Evolutionary conservation across 2,797 vertebrate genomes (phyloP).

Genomic region (Gallinago solitaria): DNA sequence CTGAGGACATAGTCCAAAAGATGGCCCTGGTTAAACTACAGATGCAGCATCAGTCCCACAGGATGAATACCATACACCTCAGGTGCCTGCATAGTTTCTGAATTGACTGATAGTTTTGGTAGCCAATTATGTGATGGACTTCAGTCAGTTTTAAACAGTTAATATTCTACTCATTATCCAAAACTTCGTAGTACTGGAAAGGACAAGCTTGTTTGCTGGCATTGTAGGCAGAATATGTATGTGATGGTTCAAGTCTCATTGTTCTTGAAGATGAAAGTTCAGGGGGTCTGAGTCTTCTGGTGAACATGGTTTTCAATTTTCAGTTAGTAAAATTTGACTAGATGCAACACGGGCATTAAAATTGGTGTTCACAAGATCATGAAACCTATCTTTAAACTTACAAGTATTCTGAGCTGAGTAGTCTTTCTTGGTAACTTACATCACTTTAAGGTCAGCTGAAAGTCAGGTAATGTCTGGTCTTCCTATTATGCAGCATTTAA

Average conservation of each 20-base stretch:
- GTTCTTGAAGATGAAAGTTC: background rate
- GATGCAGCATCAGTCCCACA: background rate
- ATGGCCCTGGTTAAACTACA: background rate
- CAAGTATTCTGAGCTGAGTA: background rate
- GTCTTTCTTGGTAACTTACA: background rate
- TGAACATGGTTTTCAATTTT: background rate
- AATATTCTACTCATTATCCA: background rate
- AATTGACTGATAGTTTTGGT: background rate
- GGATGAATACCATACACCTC: background rate
- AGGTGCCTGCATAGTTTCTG: background rate
- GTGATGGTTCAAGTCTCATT: background rate
- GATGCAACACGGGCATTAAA: background rate
- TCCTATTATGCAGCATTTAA: background rate
- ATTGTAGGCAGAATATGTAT: background rate
- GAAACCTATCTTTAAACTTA: background rate
- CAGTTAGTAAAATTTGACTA: background rate
- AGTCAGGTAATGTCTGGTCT: background rate
- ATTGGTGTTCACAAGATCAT: background rate
- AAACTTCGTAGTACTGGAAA: background rate
- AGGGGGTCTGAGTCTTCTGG: background rate
- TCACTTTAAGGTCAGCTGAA: background rate
- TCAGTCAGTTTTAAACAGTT: background rate
- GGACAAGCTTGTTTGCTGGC: background rate
- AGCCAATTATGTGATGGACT: background rate
- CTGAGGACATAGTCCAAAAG: background rate